Evolutionary conservation across 2,797 vertebrate species (phyloP).

Genomic region (Ficedula albicollis): DNA sequence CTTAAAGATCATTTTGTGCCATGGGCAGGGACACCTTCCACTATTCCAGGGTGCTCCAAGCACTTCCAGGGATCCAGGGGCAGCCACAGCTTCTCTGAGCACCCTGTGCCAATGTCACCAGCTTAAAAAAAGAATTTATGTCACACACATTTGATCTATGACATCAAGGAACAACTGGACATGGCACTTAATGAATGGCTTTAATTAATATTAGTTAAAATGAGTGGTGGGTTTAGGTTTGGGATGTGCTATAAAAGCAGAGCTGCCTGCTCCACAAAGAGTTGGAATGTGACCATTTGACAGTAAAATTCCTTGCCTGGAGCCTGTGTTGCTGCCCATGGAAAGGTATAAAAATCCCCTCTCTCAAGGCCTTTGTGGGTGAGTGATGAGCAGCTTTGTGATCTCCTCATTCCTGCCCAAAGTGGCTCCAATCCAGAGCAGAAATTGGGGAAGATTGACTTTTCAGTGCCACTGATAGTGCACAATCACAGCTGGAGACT

Average conservation of each 20-base stretch:
- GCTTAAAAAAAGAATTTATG: background rate
- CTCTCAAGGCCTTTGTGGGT: background rate
- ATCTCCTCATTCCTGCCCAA: background rate
- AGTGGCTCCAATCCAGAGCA: background rate
- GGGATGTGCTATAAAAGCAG: background rate
- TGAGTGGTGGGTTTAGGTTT: background rate
- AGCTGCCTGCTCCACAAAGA: background rate
- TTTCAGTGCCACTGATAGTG: background rate
- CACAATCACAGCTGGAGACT: background rate
- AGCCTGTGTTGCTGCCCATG: background rate
- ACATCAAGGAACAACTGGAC: no score
- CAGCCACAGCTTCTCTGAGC: background rate
- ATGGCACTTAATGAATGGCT: background rate
- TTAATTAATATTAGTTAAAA: background rate
- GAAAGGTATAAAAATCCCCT: background rate
- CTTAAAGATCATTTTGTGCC: background rate
- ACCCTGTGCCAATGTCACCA: background rate
- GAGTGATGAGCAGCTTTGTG: background rate
- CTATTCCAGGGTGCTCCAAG: accelerated
- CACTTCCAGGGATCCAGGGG: background rate
- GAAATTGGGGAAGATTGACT: background rate
- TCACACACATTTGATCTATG: background rate
- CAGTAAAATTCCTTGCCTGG: background rate
- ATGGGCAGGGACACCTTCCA: background rate
- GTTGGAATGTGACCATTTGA: accelerated